Percentiles rank a stretch among this genome's conserved stretches.
Evolutionary conservation across 2,797 vertebrate genomes (phyloP).

Genomic region (Chrysocyon brachyurus): DNA sequence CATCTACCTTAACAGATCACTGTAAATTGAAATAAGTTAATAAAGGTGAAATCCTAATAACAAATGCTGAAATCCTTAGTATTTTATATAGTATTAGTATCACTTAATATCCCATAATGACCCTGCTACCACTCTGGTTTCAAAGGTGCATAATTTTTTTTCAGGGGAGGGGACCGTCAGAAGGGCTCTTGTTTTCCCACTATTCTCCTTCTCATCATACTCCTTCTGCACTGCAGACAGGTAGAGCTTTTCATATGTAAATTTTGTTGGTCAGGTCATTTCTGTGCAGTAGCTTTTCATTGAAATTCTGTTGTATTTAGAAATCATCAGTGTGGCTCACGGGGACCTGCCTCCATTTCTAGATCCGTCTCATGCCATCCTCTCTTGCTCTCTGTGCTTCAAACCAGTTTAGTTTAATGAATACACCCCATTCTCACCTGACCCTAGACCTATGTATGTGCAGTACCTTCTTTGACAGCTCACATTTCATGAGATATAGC

Average conservation of each 20-base stretch:
- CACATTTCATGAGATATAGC: background rate
- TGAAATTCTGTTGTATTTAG: background rate
- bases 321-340: background rate
- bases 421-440: background rate
- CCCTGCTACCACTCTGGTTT: background rate
- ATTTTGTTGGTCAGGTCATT: background rate
- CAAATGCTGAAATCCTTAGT: background rate
- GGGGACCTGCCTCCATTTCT: background rate
- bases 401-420: background rate
- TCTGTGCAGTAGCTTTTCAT: too few relatives aligned
- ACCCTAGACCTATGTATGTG: background rate
- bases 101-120: background rate
- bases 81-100: background rate
- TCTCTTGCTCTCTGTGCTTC: too few relatives aligned
- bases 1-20: too few relatives aligned
- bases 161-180: background rate
- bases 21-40: background rate
- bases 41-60: background rate
- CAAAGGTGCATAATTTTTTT: background rate
- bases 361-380: too few relatives aligned
- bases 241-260: background rate
- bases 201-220: background rate
- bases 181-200: background rate
- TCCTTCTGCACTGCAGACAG: background rate
- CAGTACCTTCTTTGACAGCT: background rate